A percentile compares a stretch with the other conserved stretches of the same genome.
These are phyloP conservation scores for Coptodon bakossiorum DNA, from an alignment of 2,113 vertebrate species.

Conservation along the genomic window DNA sequence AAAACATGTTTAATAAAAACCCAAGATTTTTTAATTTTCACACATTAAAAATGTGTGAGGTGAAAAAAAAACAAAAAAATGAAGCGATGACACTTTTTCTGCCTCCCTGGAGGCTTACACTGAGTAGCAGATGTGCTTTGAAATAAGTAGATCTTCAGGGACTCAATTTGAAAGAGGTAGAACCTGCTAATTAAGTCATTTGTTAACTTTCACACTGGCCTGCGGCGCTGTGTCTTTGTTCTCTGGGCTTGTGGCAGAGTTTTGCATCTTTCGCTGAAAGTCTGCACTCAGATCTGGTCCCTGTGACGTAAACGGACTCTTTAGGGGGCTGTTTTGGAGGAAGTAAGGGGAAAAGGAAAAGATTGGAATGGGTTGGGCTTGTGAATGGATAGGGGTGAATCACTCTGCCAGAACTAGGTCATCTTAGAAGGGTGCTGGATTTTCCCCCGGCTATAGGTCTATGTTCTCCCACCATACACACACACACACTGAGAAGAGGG, in stretches of 20 bases:
- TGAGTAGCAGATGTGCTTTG: not conserved
- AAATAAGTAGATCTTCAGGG: constrained; percentile 30
- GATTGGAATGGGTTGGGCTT: constrained; percentile 9
- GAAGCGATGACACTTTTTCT: not conserved
- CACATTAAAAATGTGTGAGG: not conserved
- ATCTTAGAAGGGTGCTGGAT: constrained; percentile 54
- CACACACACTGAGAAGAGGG: not conserved
- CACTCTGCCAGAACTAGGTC: constrained; percentile 67
- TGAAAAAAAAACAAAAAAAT: not conserved
- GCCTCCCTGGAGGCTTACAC: not conserved
- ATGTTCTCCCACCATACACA: not conserved
- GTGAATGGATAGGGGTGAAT: constrained; percentile 62
- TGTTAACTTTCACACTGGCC: constrained; percentile 7
- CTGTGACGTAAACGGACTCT: constrained; percentile 14
- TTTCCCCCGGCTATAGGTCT: constrained; percentile 55
- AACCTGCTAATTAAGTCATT: constrained; percentile 43
- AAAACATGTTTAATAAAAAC: not conserved
- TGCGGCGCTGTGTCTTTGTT: not conserved
- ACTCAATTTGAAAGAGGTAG: constrained; percentile 19
- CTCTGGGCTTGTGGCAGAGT: not conserved
- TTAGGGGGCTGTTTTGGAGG: constrained; percentile 23
- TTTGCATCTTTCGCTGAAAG: not conserved
- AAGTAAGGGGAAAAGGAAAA: not conserved
- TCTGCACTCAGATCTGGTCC: not conserved
- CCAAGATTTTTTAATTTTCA: not conserved